These are phyloP conservation scores for Chymomyza caudatula DNA, from an alignment of 2,888 invertebrate genomes.

Conservation along the genomic window DNA sequence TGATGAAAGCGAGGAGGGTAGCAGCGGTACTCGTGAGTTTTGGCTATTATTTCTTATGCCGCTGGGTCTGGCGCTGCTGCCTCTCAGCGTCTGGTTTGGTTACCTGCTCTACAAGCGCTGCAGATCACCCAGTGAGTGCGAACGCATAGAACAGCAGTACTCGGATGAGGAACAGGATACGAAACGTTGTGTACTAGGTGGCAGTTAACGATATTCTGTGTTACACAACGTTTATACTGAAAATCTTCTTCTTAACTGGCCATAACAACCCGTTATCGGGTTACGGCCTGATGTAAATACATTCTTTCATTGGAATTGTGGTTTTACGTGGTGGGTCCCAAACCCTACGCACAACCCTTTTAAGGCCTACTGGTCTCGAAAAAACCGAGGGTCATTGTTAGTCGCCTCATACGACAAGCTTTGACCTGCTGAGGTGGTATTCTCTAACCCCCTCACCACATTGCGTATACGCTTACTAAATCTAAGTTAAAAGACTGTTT, in stretches of 20 bases:
- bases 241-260: too few relatives aligned
- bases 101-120: constrained; percentile 65
- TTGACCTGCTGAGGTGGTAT: too few relatives aligned
- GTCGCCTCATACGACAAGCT: too few relatives aligned
- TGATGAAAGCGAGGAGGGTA: constrained; percentile 43
- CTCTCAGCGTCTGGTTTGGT: constrained; percentile 74
- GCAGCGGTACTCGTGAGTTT: constrained; percentile 65
- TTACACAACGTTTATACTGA: background rate
- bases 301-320: too few relatives aligned
- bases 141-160: constrained; percentile 52
- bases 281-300: too few relatives aligned
- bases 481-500: constrained; percentile 6
- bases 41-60: constrained; percentile 76
- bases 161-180: constrained; percentile 61
- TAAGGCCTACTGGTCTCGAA: too few relatives aligned
- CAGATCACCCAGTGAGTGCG: constrained; percentile 44
- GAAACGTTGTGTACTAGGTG: constrained; percentile 61
- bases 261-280: too few relatives aligned
- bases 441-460: too few relatives aligned
- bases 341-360: too few relatives aligned
- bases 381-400: too few relatives aligned
- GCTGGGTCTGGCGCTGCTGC: constrained; percentile 71
- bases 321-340: too few relatives aligned
- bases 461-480: constrained; percentile 42
- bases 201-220: constrained; percentile 29